phyloP scores from a whole-genome alignment of 2,113 vertebrate species.

The Psophia crepitans region DNA sequence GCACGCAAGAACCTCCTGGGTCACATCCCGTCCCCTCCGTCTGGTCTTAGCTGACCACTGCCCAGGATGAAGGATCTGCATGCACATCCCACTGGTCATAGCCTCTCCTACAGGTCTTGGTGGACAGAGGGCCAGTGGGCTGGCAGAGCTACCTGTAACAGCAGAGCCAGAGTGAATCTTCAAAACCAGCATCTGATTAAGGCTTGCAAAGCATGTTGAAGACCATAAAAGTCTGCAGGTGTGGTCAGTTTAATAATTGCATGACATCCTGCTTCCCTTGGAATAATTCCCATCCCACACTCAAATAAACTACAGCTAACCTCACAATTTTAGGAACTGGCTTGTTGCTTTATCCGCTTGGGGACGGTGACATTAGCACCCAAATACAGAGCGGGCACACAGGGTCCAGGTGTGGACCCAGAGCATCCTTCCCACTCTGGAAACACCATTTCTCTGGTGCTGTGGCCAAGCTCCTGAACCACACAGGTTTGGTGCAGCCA shows the following conservation, averaged over 20 bases:
- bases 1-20: neutral
- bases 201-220: neutral
- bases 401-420: neutral
- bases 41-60: neutral
- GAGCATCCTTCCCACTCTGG: neutral
- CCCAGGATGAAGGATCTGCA: neutral
- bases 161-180: neutral
- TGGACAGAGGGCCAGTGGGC: neutral
- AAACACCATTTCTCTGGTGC: neutral
- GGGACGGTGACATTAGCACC: neutral
- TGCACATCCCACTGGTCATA: neutral
- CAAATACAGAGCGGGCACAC: neutral
- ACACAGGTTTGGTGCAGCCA: neutral
- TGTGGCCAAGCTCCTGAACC: neutral
- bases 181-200: neutral
- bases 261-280: neutral
- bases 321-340: neutral
- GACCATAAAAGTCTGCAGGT: neutral
- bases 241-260: neutral
- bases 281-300: fast-evolving
- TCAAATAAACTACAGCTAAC: neutral
- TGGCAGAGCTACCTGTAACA: neutral
- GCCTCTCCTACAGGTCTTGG: neutral
- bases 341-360: neutral
- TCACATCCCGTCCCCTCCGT: neutral